Base-by-base conservation (phyloP, 2,888 invertebrate species). In the Dromius quadrimaculatus region DNA sequence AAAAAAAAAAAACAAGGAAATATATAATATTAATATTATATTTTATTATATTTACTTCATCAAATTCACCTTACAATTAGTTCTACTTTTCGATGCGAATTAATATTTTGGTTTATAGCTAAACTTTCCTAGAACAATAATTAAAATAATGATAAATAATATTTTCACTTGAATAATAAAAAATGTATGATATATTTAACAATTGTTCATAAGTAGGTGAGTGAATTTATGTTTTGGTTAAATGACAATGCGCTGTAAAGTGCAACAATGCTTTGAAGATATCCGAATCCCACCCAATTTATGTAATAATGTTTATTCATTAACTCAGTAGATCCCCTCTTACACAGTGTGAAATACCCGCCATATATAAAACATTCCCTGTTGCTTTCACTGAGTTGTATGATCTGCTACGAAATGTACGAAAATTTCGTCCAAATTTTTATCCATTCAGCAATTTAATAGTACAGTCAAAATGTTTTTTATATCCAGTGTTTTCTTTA, bases 241-340 rank as follows among this genome's bases (percentile, higher is more conserved):
- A n/a, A n/a, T n/a, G n/a, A 11, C 41, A 41, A 1, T 36, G n/a
- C 15, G 41, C 41, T 15, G 41, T 41, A 41, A 28, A 28, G 28
- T 28, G 28, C 28, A 28, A 41, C 41, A 15, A 41, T 41, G 41
- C 13, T 41, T 9, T 6, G 41, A 13, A 41, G 5, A 13, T 15
- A 41, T 41, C 41, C 41, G 15, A 13, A 41, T 41, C 41, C 41
- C 41, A 15, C 3, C 41, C 41, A 41, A 15, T 41, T 54, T 54
- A 54, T 32, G 50, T 54, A 54, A 54, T 23, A 22, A 23, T 28
- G n/a, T 54, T 54, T 54, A 54, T 54, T 54, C 50, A 54, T 54
- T 23, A 28, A 3, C 8, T 11, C 28, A 13, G 28, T 11, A 41
- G 9, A 8, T 15, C 50, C 50, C 50, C 50, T 8, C 50, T 54